Percentiles rank a stretch among this genome's conserved stretches.
Conservation (phyloP, 2,797 vertebrate genomes). For the Rhabdomys pumilio region DNA sequence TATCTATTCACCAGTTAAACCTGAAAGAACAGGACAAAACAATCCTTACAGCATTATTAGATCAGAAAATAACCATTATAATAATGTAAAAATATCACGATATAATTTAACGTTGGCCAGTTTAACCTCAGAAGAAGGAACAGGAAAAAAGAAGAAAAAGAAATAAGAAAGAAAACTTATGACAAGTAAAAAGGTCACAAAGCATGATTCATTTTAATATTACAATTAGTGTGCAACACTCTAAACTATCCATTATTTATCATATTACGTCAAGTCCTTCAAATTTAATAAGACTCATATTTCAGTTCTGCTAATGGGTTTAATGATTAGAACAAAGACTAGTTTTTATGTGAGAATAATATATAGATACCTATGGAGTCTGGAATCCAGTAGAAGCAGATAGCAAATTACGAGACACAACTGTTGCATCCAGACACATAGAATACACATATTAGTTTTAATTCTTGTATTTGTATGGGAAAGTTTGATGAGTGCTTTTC, state of each 20-base stretch:
- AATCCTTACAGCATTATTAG: neutral
- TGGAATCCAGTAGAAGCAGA: too few relatives aligned
- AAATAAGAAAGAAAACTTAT: neutral
- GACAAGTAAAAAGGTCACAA: neutral
- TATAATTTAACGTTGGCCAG: neutral
- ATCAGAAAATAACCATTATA: neutral
- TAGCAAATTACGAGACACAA: neutral
- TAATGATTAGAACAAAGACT: neutral
- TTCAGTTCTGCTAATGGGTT: neutral
- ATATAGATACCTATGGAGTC: neutral
- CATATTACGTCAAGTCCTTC: neutral
- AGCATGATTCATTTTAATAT: neutral
- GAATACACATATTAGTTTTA: neutral
- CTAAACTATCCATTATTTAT: neutral
- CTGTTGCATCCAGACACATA: neutral
- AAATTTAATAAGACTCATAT: neutral
- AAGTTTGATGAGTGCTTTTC: neutral
- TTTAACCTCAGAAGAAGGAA: neutral
- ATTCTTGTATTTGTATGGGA: neutral
- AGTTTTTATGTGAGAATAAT: neutral
- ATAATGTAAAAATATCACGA: neutral
- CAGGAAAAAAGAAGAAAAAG: neutral
- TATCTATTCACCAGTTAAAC: neutral
- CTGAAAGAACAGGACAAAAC: neutral
- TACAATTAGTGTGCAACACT: neutral